These are phyloP conservation scores for Tamias sibiricus DNA, from an alignment of 2,113 vertebrate genomes.

Conservation along the genomic window DNA sequence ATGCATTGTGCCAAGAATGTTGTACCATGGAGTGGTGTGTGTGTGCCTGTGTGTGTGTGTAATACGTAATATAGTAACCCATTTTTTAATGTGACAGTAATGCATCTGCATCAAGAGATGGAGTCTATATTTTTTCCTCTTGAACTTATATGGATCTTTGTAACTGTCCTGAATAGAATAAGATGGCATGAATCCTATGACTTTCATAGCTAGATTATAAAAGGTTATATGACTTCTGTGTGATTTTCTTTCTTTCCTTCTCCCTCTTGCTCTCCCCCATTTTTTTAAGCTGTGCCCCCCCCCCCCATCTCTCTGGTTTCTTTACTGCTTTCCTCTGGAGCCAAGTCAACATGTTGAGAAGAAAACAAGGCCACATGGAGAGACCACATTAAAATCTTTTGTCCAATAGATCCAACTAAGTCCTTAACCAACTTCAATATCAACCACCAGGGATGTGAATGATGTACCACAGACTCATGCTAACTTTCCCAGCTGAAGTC, in stretches of 20 bases:
- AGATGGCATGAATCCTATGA: neutral
- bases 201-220: neutral
- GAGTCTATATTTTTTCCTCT: neutral
- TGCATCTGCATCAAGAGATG: neutral
- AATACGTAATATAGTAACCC: neutral
- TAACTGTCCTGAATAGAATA: neutral
- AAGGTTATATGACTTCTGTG: neutral
- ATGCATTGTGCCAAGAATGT: neutral
- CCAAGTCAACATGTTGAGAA: neutral
- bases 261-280: neutral
- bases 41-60: neutral
- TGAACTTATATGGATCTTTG: neutral
- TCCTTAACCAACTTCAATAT: neutral
- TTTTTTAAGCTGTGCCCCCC: too few relatives aligned
- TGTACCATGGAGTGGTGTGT: neutral
- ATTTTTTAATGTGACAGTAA: neutral
- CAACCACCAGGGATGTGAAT: neutral
- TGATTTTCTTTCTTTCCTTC: neutral
- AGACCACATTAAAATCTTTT: neutral
- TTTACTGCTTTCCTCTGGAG: neutral
- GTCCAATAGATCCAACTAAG: neutral
- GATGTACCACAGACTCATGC: neutral
- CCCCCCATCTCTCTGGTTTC: neutral
- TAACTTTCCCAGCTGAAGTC: neutral
- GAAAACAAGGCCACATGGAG: neutral